These are phyloP conservation scores for Caenorhabditis latens DNA, from an alignment of 1,140 invertebrate species.

Conservation along the genomic window DNA sequence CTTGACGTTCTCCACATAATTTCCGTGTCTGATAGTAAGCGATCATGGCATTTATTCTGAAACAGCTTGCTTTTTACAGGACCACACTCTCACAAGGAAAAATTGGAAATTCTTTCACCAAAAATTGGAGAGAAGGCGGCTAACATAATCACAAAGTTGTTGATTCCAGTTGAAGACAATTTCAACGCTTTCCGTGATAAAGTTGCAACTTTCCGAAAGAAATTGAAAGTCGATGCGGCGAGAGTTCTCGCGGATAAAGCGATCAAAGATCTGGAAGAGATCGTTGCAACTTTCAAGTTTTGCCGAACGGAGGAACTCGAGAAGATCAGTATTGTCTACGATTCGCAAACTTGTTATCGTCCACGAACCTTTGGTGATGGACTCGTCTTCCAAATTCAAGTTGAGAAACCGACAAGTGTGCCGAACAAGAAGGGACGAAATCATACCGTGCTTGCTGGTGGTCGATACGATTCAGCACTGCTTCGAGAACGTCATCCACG, in stretches of 20 bases:
- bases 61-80: background rate
- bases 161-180: slow-evolving; percentile 41
- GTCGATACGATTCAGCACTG: slow-evolving; percentile 56
- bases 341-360: slow-evolving; percentile 32
- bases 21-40: slow-evolving; percentile 7
- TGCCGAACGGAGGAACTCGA: background rate
- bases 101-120: slow-evolving; percentile 16
- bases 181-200: slow-evolving; percentile 9
- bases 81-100: slow-evolving; percentile 46
- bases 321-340: slow-evolving; percentile 42
- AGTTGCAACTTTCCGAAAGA: slow-evolving; percentile 10
- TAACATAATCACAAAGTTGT: slow-evolving; percentile 12
- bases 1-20: slow-evolving; percentile 16
- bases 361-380: slow-evolving; percentile 51
- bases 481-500: slow-evolving; percentile 55
- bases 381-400: slow-evolving; percentile 35
- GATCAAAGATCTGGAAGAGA: slow-evolving; percentile 26
- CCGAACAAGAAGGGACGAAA: background rate
- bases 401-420: background rate
- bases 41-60: background rate
- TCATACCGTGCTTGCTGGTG: slow-evolving; percentile 40
- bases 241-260: slow-evolving; percentile 5
- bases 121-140: slow-evolving; percentile 31
- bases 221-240: slow-evolving; percentile 13
- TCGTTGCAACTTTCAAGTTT: slow-evolving; percentile 2